Conservation (phyloP, 1,140 invertebrate genomes). For the Anthonomus grandis region DNA sequence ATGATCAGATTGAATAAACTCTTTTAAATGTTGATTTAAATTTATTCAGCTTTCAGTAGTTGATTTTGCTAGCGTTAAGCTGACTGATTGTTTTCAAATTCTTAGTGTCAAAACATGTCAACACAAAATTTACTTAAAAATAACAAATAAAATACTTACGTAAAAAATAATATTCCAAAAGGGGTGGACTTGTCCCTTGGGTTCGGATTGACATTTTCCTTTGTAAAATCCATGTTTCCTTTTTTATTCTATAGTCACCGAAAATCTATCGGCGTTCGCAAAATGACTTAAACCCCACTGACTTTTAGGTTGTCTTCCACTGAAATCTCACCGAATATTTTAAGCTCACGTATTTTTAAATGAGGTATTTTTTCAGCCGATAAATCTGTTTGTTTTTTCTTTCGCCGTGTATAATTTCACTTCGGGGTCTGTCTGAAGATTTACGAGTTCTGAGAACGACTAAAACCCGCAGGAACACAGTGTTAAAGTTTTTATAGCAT, state of each 20-base stretch:
- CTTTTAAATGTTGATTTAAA: too few relatives aligned
- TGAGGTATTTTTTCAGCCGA: slow-evolving; percentile 2
- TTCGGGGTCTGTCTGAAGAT: slow-evolving; percentile 5
- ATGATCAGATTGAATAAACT: too few relatives aligned
- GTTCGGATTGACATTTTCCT: slow-evolving; percentile 42
- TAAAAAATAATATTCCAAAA: slow-evolving; percentile 41
- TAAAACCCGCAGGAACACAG: not conserved
- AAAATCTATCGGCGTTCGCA: not conserved
- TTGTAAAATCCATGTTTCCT: slow-evolving; percentile 38
- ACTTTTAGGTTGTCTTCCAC: not conserved
- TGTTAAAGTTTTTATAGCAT: not conserved
- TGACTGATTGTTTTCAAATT: too few relatives aligned
- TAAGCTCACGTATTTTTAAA: not conserved
- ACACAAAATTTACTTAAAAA: too few relatives aligned
- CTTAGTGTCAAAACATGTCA: too few relatives aligned
- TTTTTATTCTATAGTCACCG: not conserved
- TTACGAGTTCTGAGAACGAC: not conserved
- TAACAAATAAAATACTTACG: slow-evolving; percentile 37
- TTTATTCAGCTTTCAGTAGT: too few relatives aligned
- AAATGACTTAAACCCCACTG: not conserved
- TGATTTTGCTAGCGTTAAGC: too few relatives aligned
- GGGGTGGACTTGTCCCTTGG: slow-evolving; percentile 42
- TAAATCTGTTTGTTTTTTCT: slow-evolving; percentile 3
- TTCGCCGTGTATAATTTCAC: slow-evolving; percentile 2
- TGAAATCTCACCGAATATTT: not conserved